Percentiles rank a stretch among this genome's conserved stretches.
These are phyloP conservation scores for Neolamprologus brichardi DNA, from an alignment of 2,113 vertebrate genomes.

Conservation along the genomic window DNA sequence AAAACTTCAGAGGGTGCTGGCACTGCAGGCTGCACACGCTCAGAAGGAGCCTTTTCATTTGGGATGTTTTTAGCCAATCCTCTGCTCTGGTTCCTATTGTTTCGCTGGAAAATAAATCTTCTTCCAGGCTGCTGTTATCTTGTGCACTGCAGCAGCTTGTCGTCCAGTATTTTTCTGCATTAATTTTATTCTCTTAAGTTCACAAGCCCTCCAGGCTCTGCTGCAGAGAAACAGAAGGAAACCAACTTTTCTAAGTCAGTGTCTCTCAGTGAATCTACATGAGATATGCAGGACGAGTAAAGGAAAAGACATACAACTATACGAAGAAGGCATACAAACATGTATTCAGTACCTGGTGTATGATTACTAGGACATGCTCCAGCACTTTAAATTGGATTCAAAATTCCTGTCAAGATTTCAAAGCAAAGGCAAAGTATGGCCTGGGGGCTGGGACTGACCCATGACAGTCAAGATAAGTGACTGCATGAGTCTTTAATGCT, in stretches of 20 bases:
- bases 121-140: not conserved
- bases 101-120: slow-evolving; percentile 1
- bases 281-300: not conserved
- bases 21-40: not conserved
- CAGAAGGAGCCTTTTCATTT: not conserved
- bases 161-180: not conserved
- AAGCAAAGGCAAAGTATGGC: not conserved
- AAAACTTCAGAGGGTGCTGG: not conserved
- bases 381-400: not conserved
- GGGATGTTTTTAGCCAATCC: not conserved
- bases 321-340: not conserved
- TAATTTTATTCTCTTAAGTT: not conserved
- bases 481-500: not conserved
- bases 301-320: not conserved
- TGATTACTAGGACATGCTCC: not conserved
- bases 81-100: not conserved
- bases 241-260: not conserved
- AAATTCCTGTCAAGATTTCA: not conserved
- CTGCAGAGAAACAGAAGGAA: not conserved
- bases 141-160: not conserved
- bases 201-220: not conserved
- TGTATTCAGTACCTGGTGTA: not conserved
- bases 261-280: not conserved
- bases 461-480: not conserved
- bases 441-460: not conserved